Percentiles rank a stretch among this genome's conserved stretches.
These are phyloP conservation scores for Helogale parvula DNA, from an alignment of 2,113 vertebrate species.

Conservation along the genomic window DNA sequence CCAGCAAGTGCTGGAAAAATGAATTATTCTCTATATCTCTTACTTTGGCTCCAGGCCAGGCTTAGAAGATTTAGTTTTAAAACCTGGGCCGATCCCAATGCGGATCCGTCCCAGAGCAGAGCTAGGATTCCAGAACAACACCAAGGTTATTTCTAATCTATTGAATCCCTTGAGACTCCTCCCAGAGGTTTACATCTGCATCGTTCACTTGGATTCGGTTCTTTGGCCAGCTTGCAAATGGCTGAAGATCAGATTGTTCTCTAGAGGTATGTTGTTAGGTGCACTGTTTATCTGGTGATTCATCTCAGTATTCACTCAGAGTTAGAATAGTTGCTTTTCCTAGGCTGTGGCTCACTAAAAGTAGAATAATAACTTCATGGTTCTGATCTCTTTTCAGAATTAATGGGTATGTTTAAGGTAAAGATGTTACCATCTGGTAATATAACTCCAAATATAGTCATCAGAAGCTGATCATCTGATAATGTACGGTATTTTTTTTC, in stretches of 20 bases:
- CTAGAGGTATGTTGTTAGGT: constrained; percentile 49
- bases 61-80: constrained; percentile 63
- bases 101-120: constrained; percentile 57
- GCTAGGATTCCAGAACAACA: constrained; percentile 35
- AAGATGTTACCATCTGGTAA: background rate
- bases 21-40: constrained; percentile 58
- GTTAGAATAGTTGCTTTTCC: background rate
- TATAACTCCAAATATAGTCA: background rate
- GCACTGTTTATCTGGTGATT: constrained; percentile 43
- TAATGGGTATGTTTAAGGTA: background rate
- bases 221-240: constrained; percentile 44
- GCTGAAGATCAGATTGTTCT: constrained; percentile 33
- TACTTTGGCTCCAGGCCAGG: constrained; percentile 47
- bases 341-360: background rate
- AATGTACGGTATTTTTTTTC: background rate
- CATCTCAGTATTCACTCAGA: constrained; percentile 27
- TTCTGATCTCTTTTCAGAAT: constrained; percentile 33
- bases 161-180: constrained; percentile 43
- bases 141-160: constrained; percentile 68
- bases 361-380: background rate
- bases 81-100: constrained; percentile 38
- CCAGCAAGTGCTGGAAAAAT: constrained; percentile 67
- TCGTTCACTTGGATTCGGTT: constrained; percentile 24
- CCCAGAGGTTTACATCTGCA: constrained; percentile 53
- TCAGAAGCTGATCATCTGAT: background rate